phyloP scores from a whole-genome alignment of 2,113 vertebrate species.

The Perccottus glenii region DNA sequence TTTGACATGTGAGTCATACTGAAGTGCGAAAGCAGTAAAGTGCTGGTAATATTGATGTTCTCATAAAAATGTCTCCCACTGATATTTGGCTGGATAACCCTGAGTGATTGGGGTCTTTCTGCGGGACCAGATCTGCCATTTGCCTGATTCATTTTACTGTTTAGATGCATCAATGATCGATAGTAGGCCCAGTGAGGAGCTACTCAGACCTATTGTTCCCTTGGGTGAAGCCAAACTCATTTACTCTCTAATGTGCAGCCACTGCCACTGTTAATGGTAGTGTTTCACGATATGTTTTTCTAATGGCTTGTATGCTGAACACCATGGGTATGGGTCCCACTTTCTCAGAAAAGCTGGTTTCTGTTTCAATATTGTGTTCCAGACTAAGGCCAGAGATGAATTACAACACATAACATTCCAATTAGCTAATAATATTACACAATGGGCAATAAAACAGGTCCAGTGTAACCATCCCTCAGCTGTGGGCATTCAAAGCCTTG shows the following conservation, averaged over 20 bases:
- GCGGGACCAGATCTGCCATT: not conserved
- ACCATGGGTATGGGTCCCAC: not conserved
- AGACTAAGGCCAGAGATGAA: not conserved
- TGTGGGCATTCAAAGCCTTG: no score
- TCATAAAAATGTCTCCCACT: constrained; percentile 24
- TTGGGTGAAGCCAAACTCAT: not conserved
- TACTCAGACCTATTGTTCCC: not conserved
- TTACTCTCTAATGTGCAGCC: not conserved
- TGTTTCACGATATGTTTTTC: not conserved
- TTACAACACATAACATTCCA: not conserved
- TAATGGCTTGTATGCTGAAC: not conserved
- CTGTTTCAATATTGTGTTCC: not conserved
- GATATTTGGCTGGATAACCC: constrained; percentile 18
- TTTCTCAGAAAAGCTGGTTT: not conserved
- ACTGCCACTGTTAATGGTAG: not conserved
- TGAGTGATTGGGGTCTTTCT: constrained; percentile 7
- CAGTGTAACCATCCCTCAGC: no score
- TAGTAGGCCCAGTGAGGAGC: constrained; percentile 1
- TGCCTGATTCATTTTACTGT: constrained; percentile 14
- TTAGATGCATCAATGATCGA: constrained; percentile 21
- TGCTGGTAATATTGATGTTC: constrained; percentile 31
- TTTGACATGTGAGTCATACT: constrained; percentile 15
- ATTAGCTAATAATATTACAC: no score
- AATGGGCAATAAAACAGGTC: no score
- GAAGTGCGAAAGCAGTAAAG: not conserved